These are phyloP conservation scores for Tethya wilhelma DNA, from an alignment of 37 sponge, comb jelly and placozoan species.

Conservation along the genomic window DNA sequence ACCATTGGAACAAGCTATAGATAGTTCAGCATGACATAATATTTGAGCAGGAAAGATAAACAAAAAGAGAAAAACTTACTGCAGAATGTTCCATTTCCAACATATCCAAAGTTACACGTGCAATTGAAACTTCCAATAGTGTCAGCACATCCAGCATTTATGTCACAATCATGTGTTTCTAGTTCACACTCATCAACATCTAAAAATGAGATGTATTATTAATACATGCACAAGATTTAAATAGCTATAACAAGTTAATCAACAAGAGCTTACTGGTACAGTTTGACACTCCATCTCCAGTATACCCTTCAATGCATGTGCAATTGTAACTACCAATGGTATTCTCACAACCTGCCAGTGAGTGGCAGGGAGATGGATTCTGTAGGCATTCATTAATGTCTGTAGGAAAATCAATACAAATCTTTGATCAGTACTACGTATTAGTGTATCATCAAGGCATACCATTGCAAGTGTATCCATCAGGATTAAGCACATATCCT, in stretches of 20 bases:
- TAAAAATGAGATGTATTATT: background rate
- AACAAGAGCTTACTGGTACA: background rate
- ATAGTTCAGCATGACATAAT: background rate
- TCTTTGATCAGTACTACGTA: background rate
- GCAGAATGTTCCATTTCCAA: slow-evolving; percentile 37
- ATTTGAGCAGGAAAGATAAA: background rate
- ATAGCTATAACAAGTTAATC: background rate
- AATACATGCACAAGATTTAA: background rate
- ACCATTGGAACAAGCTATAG: background rate
- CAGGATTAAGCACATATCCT: slow-evolving; percentile 14
- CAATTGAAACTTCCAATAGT: slow-evolving; percentile 45
- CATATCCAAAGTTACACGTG: slow-evolving; percentile 37
- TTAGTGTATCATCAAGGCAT: background rate
- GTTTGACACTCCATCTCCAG: slow-evolving; percentile 10
- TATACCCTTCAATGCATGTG: slow-evolving; percentile 46
- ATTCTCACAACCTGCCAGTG: slow-evolving; percentile 39
- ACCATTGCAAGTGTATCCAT: slow-evolving; percentile 29
- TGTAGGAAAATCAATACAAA: background rate
- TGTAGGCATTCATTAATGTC: slow-evolving; percentile 42
- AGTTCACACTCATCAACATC: background rate
- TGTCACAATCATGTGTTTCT: background rate
- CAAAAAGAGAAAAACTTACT: slow-evolving; percentile 9
- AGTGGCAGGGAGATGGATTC: background rate
- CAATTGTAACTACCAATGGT: slow-evolving; percentile 53
- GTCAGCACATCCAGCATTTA: slow-evolving; percentile 27